Evolutionary conservation across 2,113 vertebrate genomes (phyloP).

Genomic region (Trematomus loennbergii): DNA sequence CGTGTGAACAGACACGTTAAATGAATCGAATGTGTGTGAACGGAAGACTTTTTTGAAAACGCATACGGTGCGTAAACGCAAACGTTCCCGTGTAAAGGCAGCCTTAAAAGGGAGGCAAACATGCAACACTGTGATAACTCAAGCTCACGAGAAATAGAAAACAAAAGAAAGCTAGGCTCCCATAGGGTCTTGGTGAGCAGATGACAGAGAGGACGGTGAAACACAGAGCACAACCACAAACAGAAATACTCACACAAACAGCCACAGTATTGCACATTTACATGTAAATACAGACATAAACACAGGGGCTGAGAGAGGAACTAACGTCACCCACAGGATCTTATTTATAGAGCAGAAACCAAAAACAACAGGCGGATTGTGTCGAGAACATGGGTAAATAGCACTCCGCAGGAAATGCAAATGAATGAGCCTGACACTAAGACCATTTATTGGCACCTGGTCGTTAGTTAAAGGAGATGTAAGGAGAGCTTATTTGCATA

Average conservation of each 20-base stretch:
- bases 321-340: slow-evolving; percentile 71
- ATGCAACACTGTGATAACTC: slow-evolving; percentile 20
- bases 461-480: slow-evolving; percentile 48
- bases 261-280: slow-evolving; percentile 47
- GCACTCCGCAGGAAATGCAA: slow-evolving; percentile 65
- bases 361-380: slow-evolving; percentile 63
- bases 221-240: slow-evolving; percentile 11
- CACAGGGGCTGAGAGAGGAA: slow-evolving; percentile 66
- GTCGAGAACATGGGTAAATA: slow-evolving; percentile 51
- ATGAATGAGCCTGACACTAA: slow-evolving; percentile 58
- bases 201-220: background rate
- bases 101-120: slow-evolving; percentile 20
- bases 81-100: no score
- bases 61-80: no score
- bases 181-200: background rate
- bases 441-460: slow-evolving; percentile 55
- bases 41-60: no score
- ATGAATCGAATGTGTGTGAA: no score
- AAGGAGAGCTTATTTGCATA: slow-evolving; percentile 11
- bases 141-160: slow-evolving; percentile 14
- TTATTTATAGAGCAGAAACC: slow-evolving; percentile 79
- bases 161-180: slow-evolving; percentile 3
- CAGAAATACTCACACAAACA: slow-evolving; percentile 30
- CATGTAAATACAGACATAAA: slow-evolving; percentile 69
- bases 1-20: no score